Evolutionary conservation across 2,888 invertebrate species (phyloP).

Genomic region (Augochlorella aurata): DNA sequence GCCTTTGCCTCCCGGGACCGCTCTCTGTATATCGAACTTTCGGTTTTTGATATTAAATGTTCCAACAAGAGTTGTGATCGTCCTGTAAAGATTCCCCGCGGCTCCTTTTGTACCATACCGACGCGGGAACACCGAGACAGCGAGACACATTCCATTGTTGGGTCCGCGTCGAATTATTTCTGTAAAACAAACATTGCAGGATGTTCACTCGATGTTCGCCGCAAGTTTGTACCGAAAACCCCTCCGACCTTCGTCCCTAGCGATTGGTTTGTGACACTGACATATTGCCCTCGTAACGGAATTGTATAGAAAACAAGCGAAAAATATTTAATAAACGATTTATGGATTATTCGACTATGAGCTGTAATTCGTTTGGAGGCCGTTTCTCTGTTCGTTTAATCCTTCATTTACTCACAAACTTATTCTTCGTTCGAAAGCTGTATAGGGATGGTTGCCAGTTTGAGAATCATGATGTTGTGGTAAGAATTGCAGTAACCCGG

Average conservation of each 20-base stretch:
- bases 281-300: slow-evolving; percentile 43
- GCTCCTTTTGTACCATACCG: slow-evolving; percentile 45
- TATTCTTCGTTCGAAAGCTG: no score
- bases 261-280: slow-evolving; percentile 55
- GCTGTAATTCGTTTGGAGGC: neutral
- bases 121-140: slow-evolving; percentile 28
- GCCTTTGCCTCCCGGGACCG: neutral
- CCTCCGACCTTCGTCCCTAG: slow-evolving; percentile 13
- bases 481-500: neutral
- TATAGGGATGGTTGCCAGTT: no score
- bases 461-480: neutral
- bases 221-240: slow-evolving; percentile 33
- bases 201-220: slow-evolving; percentile 19
- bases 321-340: slow-evolving; percentile 58
- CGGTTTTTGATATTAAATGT: slow-evolving; percentile 44
- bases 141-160: slow-evolving; percentile 42
- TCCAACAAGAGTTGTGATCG: slow-evolving; percentile 34
- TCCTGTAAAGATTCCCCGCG: slow-evolving; percentile 38
- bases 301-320: slow-evolving; percentile 50
- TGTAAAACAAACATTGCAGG: neutral
- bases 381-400: no score
- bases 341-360: slow-evolving; percentile 34
- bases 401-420: no score
- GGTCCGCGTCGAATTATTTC: slow-evolving; percentile 20
- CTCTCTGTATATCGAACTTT: slow-evolving; percentile 9